Evolutionary conservation across 1,140 invertebrate species (phyloP).

Genomic region (Chionoecetes opilio): DNA sequence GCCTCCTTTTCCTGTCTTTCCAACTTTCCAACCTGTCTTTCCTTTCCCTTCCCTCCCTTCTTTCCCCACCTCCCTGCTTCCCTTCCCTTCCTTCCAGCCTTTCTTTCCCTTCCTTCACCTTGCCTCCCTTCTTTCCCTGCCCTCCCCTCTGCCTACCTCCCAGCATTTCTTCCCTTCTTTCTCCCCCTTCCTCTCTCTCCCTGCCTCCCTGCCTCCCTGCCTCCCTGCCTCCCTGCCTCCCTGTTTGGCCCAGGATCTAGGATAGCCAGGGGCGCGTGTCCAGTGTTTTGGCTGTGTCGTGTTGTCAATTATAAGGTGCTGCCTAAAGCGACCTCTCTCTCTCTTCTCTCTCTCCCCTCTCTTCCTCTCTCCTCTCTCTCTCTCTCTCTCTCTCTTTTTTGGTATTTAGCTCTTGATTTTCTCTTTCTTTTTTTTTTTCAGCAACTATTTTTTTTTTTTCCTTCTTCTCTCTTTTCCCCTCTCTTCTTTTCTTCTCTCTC

Average conservation of each 20-base stretch:
- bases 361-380: conserved; percentile 16
- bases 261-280: too few relatives aligned
- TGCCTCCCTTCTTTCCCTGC: too few relatives aligned
- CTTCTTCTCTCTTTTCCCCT: neutral
- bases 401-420: neutral
- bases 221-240: neutral
- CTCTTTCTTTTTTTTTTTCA: too few relatives aligned
- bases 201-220: too few relatives aligned
- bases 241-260: neutral
- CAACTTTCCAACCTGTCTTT: neutral
- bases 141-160: too few relatives aligned
- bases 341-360: conserved; percentile 25
- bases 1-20: neutral
- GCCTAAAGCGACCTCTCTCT: neutral
- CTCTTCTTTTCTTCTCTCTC: neutral
- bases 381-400: neutral
- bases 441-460: neutral
- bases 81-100: too few relatives aligned
- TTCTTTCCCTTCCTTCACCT: too few relatives aligned
- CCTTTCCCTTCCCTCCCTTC: neutral
- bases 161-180: too few relatives aligned
- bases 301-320: too few relatives aligned
- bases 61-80: neutral
- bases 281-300: too few relatives aligned
- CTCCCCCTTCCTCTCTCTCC: too few relatives aligned